Conservation (phyloP, 2,888 invertebrate genomes). For the Caenorhabditis zanzibari region DNA sequence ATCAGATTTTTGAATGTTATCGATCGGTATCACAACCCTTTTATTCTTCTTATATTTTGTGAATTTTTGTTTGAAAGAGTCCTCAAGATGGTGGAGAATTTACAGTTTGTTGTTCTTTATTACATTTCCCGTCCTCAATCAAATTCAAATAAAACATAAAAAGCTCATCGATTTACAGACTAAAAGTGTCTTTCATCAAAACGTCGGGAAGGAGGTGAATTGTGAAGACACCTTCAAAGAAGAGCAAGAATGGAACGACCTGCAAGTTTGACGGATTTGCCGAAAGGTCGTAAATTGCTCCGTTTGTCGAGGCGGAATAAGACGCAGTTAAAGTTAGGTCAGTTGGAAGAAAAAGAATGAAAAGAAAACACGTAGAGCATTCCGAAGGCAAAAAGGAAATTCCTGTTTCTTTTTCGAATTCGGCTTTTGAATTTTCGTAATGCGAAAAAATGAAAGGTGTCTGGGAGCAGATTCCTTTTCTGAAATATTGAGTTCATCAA, state of each 20-base stretch:
- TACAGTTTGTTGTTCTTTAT: too few relatives aligned
- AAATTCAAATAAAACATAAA: too few relatives aligned
- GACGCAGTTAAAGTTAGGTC: slow-evolving; percentile 60
- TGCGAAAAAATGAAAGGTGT: not conserved
- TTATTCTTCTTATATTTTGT: too few relatives aligned
- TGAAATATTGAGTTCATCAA: too few relatives aligned
- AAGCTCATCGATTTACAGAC: too few relatives aligned
- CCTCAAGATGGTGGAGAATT: too few relatives aligned
- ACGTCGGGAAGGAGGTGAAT: not conserved
- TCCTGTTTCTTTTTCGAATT: not conserved
- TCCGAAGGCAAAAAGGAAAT: not conserved
- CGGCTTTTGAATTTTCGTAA: not conserved
- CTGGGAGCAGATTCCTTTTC: too few relatives aligned
- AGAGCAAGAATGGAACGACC: slow-evolving; percentile 53
- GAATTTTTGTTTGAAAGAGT: too few relatives aligned
- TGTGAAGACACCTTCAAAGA: not conserved
- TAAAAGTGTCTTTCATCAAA: slow-evolving; percentile 14
- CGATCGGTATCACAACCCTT: not conserved
- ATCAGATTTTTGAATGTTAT: not conserved
- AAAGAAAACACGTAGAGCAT: not conserved
- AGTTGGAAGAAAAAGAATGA: slow-evolving; percentile 40
- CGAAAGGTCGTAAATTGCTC: slow-evolving; percentile 58
- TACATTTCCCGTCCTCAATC: too few relatives aligned
- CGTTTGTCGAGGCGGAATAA: slow-evolving; percentile 59
- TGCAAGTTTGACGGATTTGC: slow-evolving; percentile 55